These are phyloP conservation scores for Drepana falcataria DNA, from an alignment of 2,888 invertebrate genomes.

Conservation along the genomic window DNA sequence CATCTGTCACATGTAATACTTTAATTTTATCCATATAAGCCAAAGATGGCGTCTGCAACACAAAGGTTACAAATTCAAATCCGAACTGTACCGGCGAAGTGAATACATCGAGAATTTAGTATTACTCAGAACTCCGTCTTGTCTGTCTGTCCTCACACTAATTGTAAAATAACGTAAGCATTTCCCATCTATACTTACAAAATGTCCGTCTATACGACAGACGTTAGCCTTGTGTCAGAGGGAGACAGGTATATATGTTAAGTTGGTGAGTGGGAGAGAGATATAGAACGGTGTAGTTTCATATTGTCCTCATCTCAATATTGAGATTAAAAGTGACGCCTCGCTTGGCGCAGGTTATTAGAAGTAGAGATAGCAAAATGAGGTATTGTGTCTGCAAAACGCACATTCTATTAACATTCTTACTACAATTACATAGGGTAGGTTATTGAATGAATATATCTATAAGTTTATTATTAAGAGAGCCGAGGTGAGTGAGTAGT, in stretches of 20 bases:
- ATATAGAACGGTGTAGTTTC: conserved; percentile 49
- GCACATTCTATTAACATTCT: no score
- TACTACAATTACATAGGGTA: conserved; percentile 2
- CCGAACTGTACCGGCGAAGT: no score
- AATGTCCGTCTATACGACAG: neutral
- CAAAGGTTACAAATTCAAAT: no score
- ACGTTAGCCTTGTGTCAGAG: conserved; percentile 14
- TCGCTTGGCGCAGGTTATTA: conserved; percentile 74
- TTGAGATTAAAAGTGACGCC: conserved; percentile 77
- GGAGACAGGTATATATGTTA: conserved; percentile 16
- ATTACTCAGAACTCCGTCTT: no score
- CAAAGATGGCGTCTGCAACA: no score
- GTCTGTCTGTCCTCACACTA: neutral
- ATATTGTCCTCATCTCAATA: conserved; percentile 76
- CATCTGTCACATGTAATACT: no score
- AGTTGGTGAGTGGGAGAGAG: conserved; percentile 24
- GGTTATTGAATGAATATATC: no score
- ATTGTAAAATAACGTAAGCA: neutral
- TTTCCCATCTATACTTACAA: neutral
- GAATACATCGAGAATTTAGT: no score
- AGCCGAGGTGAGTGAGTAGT: no score
- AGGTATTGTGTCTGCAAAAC: conserved; percentile 2
- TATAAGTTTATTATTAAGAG: no score
- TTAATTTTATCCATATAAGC: no score
- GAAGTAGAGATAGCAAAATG: conserved; percentile 46